Evolutionary conservation across 2,113 vertebrate genomes (phyloP), one percentile per base, ranked within the genome.

Genomic region (Scatophagus argus): DNA sequence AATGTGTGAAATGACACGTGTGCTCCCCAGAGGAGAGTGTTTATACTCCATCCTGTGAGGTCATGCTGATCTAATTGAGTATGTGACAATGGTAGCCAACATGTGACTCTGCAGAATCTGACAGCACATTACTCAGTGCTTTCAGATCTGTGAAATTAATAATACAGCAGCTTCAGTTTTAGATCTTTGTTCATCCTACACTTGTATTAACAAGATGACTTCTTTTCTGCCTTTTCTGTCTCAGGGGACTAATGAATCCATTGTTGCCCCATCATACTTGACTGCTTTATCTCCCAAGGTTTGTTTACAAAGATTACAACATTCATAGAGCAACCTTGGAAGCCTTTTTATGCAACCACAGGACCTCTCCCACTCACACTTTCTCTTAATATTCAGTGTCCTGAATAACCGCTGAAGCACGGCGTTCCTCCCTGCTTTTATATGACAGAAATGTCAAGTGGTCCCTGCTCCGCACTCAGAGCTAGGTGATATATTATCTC

Each of bases 391-490:
- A 89, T 85, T 81, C 86, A 59, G 66, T 69, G 85, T 84, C 82
- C 88, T 60, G 73, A 79, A 89, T 87, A 84, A 63, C 80, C 46
- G 55, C 69, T 83, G 83, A 72, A 87, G 83, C 91, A 75, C 47
- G 76, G 79, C 86, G 25, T 72, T 77, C 41, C 65, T 85, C 51
- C 62, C 68, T 77, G 66, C 72, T 85, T 89, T 84, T 55, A 84
- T 84, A 65, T 70, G 75, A 88, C 80, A 78, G 70, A 87, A 90
- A 92, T 84, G 89, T 92, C 87, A 89, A 88, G 79, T 85, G 83
- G 47, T 81, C 64, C 23, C 21, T 0, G 60, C 69, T 85, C 82
- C 63, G 23, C 78, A 61, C 82, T 88, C 87, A 76, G 46, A 59
- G 73, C 79, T 31, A 25, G 61, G 63, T 85, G 86, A 89, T 85